phyloP scores from a whole-genome alignment of 2,797 vertebrate species.

The Gastrophryne carolinensis region DNA sequence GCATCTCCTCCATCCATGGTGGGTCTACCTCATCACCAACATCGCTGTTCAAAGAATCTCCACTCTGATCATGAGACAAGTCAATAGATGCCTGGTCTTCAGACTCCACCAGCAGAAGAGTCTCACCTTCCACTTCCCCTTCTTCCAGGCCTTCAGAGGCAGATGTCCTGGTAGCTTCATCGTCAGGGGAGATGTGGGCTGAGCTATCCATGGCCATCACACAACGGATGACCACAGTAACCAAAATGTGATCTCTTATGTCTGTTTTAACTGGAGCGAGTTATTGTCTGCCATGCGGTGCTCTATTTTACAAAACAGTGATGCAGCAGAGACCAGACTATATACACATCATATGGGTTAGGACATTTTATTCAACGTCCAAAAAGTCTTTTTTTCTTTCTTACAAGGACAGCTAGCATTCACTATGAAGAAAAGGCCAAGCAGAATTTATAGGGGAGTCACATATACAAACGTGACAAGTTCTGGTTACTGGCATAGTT shows the following conservation, averaged over 20 bases:
- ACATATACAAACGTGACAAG: neutral
- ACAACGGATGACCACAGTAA: neutral
- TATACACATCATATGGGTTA: neutral
- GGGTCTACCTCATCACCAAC: constrained; percentile 76
- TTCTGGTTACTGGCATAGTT: neutral
- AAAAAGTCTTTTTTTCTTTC: neutral
- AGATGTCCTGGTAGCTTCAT: constrained; percentile 83
- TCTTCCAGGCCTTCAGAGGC: constrained; percentile 94
- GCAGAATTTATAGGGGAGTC: neutral
- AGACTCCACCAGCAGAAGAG: constrained; percentile 90
- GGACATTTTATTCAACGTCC: constrained; percentile 16
- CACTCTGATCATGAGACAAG: constrained; percentile 93
- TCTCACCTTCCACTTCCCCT: constrained; percentile 95
- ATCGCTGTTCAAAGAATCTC: constrained; percentile 93
- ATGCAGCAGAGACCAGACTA: constrained; percentile 8
- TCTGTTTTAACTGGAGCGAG: neutral
- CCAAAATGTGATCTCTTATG: no score
- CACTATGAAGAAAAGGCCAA: neutral
- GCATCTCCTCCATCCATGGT: constrained; percentile 88
- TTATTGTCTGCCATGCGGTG: neutral
- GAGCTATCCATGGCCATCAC: constrained; percentile 64
- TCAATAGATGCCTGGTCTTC: constrained; percentile 95
- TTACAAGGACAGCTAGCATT: neutral
- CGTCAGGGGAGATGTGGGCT: constrained; percentile 75
- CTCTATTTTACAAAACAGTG: neutral